phyloP scores from a whole-genome alignment of 2,797 vertebrate species.

The Micropoecilia bifurca region DNA sequence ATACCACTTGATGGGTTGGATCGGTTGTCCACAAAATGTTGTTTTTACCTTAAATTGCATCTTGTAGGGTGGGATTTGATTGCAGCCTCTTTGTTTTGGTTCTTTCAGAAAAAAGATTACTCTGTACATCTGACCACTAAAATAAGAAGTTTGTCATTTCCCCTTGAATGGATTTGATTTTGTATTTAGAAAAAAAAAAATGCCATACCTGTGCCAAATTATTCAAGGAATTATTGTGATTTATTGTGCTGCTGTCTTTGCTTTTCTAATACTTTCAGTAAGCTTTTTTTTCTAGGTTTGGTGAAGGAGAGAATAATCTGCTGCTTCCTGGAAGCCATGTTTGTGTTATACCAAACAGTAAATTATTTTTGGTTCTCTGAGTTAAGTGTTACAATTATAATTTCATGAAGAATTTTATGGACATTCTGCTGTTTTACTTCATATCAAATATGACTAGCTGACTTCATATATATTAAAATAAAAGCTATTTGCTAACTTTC shows the following conservation, averaged over 20 bases:
- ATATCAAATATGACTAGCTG: background rate
- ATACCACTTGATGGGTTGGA: background rate
- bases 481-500: conserved; percentile 46
- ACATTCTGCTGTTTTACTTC: conserved; percentile 11
- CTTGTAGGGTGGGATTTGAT: conserved; percentile 7
- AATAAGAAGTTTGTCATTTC: conserved; percentile 9
- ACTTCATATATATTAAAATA: conserved; percentile 37
- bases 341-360: background rate
- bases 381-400: background rate
- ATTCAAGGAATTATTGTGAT: conserved; percentile 42
- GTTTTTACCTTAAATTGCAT: background rate
- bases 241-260: conserved; percentile 32
- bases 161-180: conserved; percentile 11
- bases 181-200: conserved; percentile 15
- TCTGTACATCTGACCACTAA: conserved; percentile 31
- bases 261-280: conserved; percentile 9
- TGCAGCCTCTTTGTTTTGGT: conserved; percentile 5
- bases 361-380: background rate
- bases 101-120: conserved; percentile 7
- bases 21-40: background rate
- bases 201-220: conserved; percentile 53
- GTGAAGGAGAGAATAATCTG: background rate
- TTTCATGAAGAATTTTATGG: conserved; percentile 13
- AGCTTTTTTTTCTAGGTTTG: background rate
- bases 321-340: background rate